Percentiles rank a stretch among this genome's conserved stretches.
These are phyloP conservation scores for Holacanthella duospinosa DNA, from an alignment of 2,888 invertebrate species.

Conservation along the genomic window DNA sequence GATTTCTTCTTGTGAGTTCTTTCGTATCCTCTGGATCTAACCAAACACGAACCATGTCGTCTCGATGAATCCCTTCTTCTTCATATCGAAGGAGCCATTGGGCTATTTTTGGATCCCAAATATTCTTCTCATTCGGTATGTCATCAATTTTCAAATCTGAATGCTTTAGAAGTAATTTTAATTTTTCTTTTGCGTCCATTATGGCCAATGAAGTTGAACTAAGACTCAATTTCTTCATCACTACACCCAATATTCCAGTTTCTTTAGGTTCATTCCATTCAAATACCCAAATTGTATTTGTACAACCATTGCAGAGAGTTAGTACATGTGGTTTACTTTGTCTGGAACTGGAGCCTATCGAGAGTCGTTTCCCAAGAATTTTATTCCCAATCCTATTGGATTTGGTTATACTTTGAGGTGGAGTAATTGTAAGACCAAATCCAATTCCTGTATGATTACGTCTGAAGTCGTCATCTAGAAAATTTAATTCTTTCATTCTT, in stretches of 20 bases:
- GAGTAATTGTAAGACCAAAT: not conserved
- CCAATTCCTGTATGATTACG: not conserved
- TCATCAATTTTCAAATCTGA: conserved; percentile 42
- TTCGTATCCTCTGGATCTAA: not conserved
- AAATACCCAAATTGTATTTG: not conserved
- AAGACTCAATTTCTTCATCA: conserved; percentile 5
- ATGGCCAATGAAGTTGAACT: conserved; percentile 36
- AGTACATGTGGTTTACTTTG: not conserved
- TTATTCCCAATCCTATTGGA: not conserved
- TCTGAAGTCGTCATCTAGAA: too few relatives aligned
- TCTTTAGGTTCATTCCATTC: not conserved
- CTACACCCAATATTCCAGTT: not conserved
- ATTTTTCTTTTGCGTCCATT: conserved; percentile 51
- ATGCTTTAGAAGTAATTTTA: conserved; percentile 48
- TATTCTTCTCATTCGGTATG: conserved; percentile 11
- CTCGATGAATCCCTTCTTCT: conserved; percentile 42
- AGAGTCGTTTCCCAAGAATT: conserved; percentile 1
- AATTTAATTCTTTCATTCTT: too few relatives aligned
- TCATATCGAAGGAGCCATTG: conserved; percentile 64
- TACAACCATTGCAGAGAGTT: not conserved
- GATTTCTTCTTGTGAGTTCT: conserved; percentile 4
- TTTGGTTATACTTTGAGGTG: not conserved
- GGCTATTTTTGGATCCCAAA: conserved; percentile 61
- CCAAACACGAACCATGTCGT: not conserved
- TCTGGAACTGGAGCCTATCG: not conserved